Evolutionary conservation across 2,113 vertebrate genomes (phyloP).

Genomic region (Oophaga pumilio): DNA sequence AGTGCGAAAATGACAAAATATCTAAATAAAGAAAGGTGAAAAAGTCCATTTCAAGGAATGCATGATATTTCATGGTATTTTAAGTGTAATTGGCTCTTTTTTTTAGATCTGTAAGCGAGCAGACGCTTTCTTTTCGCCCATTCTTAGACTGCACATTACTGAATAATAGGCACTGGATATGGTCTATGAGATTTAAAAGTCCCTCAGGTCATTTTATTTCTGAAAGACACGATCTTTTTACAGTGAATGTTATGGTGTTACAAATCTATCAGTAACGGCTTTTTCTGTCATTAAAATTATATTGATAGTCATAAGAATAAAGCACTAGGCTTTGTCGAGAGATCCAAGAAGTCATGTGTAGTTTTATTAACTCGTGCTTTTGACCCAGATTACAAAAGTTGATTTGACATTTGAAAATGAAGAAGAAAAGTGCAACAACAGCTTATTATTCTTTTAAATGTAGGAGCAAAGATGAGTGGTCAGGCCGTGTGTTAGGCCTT

Average conservation of each 20-base stretch:
- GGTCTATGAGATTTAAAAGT: constrained; percentile 43
- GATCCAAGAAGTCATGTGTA: constrained; percentile 3
- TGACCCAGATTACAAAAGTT: neutral
- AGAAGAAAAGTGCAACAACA: neutral
- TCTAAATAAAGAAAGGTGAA: neutral
- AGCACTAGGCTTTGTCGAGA: constrained; percentile 20
- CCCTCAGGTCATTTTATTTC: constrained; percentile 51
- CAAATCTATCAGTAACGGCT: constrained; percentile 51
- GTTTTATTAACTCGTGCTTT: constrained; percentile 35
- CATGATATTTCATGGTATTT: neutral
- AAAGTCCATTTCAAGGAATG: neutral
- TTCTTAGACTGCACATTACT: constrained; percentile 21
- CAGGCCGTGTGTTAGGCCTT: too few relatives aligned
- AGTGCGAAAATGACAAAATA: neutral
- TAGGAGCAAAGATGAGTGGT: too few relatives aligned
- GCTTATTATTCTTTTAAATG: neutral
- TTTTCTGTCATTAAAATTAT: constrained; percentile 55
- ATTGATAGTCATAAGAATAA: constrained; percentile 48
- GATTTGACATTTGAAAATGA: neutral
- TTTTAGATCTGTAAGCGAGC: constrained; percentile 2
- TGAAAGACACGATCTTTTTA: constrained; percentile 37
- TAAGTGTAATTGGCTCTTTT: constrained; percentile 29
- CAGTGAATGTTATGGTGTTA: constrained; percentile 49
- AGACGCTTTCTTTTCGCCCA: constrained; percentile 19
- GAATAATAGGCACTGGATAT: constrained; percentile 41